A percentile compares a stretch with the other conserved stretches of the same genome.
Conservation (phyloP, 1,140 invertebrate species). For the Zaprionus ornatus region DNA sequence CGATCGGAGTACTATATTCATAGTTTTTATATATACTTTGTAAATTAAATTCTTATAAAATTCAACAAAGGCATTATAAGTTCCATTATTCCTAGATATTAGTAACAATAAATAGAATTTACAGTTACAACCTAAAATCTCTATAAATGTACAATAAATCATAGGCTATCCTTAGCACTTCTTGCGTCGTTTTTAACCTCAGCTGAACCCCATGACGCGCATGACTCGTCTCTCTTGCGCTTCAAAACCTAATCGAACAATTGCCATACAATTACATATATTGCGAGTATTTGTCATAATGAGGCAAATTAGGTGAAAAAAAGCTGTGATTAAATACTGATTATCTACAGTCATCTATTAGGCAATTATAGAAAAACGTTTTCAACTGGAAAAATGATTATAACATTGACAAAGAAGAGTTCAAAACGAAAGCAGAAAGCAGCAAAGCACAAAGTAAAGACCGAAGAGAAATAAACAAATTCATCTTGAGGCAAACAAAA, state of each 20-base stretch:
- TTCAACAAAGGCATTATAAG: not conserved
- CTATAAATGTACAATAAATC: not conserved
- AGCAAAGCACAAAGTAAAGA: conserved; percentile 30
- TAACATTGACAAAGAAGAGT: conserved; percentile 52
- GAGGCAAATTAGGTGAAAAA: conserved; percentile 33
- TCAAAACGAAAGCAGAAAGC: conserved; percentile 58
- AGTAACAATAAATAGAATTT: too few relatives aligned
- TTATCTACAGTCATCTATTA: conserved; percentile 26
- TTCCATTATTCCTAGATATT: not conserved
- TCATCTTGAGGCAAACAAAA: conserved; percentile 30
- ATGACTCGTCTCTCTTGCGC: conserved; percentile 40
- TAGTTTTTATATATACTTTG: too few relatives aligned
- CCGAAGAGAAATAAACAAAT: conserved; percentile 36
- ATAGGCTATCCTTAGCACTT: not conserved
- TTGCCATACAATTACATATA: conserved; percentile 35
- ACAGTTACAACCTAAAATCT: not conserved
- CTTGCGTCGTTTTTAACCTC: conserved; percentile 1
- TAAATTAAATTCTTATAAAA: not conserved
- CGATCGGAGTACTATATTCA: not conserved
- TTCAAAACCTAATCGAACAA: conserved; percentile 26
- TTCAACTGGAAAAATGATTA: conserved; percentile 61
- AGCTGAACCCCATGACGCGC: conserved; percentile 29
- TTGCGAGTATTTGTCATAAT: conserved; percentile 47
- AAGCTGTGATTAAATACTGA: conserved; percentile 69
- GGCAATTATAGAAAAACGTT: conserved; percentile 55